These are phyloP conservation scores for Grammomys surdaster DNA, from an alignment of 2,113 vertebrate genomes.

Conservation along the genomic window DNA sequence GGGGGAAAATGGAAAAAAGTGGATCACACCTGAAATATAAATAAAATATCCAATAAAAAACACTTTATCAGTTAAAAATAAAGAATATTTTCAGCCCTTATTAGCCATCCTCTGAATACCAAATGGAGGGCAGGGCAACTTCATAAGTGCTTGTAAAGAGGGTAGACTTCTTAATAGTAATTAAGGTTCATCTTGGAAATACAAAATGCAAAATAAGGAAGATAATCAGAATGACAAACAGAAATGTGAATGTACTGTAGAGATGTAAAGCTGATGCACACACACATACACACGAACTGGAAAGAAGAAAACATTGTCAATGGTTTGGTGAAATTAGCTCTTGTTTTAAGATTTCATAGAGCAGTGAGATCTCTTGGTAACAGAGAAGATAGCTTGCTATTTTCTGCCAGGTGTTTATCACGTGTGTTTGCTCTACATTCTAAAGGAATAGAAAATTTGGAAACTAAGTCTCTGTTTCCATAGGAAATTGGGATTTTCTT, in stretches of 20 bases:
- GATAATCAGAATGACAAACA: slow-evolving; percentile 65
- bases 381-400: neutral
- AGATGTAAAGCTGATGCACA: slow-evolving; percentile 41
- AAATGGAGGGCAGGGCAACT: slow-evolving; percentile 49
- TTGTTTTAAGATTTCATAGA: neutral
- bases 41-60: too few relatives aligned
- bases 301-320: neutral
- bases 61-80: neutral
- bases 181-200: slow-evolving; percentile 64
- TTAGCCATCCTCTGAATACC: slow-evolving; percentile 38
- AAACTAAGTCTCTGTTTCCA: neutral
- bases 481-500: neutral
- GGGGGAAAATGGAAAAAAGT: too few relatives aligned
- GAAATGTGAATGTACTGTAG: slow-evolving; percentile 34
- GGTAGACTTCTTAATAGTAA: slow-evolving; percentile 44
- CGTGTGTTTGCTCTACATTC: neutral
- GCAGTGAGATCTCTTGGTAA: neutral
- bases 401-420: neutral
- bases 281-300: neutral
- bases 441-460: neutral
- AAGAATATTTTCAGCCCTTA: slow-evolving; percentile 43
- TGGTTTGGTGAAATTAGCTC: slow-evolving; percentile 37
- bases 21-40: too few relatives aligned
- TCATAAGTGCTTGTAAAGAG: slow-evolving; percentile 61
- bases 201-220: neutral